Base-by-base conservation (phyloP, 2,113 vertebrate genomes). In the Megaceryle maxima region DNA sequence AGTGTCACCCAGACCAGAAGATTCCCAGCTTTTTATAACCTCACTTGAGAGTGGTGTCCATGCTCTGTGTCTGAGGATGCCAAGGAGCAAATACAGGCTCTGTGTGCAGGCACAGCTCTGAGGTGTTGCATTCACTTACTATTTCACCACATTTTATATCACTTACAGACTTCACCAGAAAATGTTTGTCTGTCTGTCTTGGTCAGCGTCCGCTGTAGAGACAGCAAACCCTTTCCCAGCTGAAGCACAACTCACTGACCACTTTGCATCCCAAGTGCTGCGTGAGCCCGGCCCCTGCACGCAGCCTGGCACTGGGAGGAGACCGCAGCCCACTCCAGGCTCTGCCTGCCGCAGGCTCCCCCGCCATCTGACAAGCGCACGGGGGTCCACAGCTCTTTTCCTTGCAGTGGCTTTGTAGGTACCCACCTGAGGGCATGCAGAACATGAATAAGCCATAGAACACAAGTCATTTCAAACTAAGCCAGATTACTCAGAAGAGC, bases 321-420 rank as follows among this genome's bases (percentile, higher is more conserved):
- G 56, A 70, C 31, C 0, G 5, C 43, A 77, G 46, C 43, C 81
- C 82, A 1, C 53, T 72, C 64, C 69, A 12, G 22, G n/a, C 46
- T 66, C 55, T 75, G 60, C 37, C 83, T 57, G 59, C 26, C 3
- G 1, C 60, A 8, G n/a, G 2, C 24, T 64, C 31, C 41, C 67
- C 53, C 57, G 16, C 5, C 3, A 39, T 60, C 62, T 73, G 57
- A 69, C 6, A 6, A 5, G 1, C 6, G 15, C 0, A 0, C 21
- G 26, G 31, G 28, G 35, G 2, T 33, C 28, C 37, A 26, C 56
- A 35, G 81, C 46, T 63, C 37, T 81, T 39, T 16, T n/a, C 43
- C 74, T 43, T 73, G 13, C 33, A 72, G 22, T 18, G 35, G 11
- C 63, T 93, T 51, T 63, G 35, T 16, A 79, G 53, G 53, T 20